These are phyloP conservation scores for Temnothorax unifasciatus DNA, from an alignment of 2,888 invertebrate genomes.

Conservation along the genomic window DNA sequence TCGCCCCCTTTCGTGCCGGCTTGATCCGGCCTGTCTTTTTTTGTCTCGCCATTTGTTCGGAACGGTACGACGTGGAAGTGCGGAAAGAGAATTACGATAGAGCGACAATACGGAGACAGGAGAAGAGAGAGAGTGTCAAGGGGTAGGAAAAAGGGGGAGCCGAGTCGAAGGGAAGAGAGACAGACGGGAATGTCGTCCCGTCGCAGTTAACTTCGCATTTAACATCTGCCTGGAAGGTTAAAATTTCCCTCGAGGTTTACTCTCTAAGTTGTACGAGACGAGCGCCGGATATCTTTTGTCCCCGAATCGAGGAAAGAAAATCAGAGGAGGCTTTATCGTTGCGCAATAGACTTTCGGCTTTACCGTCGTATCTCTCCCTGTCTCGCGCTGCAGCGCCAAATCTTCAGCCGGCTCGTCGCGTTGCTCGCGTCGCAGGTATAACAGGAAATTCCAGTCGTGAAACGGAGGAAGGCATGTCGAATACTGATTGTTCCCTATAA, in stretches of 20 bases:
- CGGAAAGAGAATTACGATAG: constrained; percentile 67
- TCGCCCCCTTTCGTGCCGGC: constrained; percentile 49
- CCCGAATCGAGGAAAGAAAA: constrained; percentile 72
- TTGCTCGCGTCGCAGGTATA: constrained; percentile 36
- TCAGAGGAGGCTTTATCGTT: constrained; percentile 74
- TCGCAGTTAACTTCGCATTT: constrained; percentile 83
- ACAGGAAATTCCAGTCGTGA: constrained; percentile 18
- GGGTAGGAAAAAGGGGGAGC: constrained; percentile 5
- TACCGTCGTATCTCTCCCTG: constrained; percentile 13
- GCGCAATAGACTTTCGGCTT: constrained; percentile 53
- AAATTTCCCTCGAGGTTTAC: constrained; percentile 84
- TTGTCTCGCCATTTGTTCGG: constrained; percentile 81
- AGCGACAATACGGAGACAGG: constrained; percentile 45
- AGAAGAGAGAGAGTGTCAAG: constrained; percentile 26
- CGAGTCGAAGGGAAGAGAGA: constrained; percentile 32
- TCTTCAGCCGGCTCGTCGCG: constrained; percentile 22
- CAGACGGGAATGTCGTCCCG: constrained; percentile 68
- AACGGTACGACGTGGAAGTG: constrained; percentile 72
- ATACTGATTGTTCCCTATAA: constrained; percentile 13
- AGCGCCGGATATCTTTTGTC: constrained; percentile 77
- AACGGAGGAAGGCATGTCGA: constrained; percentile 14
- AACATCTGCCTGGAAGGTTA: constrained; percentile 83
- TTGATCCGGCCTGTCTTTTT: constrained; percentile 72
- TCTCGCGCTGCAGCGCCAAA: constrained; percentile 7
- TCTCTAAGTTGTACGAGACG: constrained; percentile 76